These are phyloP conservation scores for Arion vulgaris DNA, from an alignment of 1,140 invertebrate genomes.

Conservation along the genomic window DNA sequence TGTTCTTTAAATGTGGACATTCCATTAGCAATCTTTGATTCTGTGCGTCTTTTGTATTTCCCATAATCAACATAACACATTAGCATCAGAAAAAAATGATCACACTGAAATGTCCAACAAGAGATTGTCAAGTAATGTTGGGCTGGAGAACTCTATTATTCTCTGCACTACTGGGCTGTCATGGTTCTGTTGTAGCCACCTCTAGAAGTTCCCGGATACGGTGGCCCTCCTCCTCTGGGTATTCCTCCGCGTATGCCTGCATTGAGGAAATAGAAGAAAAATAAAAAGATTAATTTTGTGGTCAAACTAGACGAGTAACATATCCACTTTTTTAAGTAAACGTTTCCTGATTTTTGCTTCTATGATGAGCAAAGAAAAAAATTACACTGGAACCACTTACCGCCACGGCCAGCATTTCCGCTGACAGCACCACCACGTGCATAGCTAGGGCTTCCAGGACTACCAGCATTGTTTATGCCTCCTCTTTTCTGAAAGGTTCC, in stretches of 20 bases:
- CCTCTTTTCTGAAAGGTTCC: slow-evolving; percentile 51
- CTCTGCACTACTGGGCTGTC: slow-evolving; percentile 17
- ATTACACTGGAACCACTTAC: background rate
- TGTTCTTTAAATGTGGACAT: too few species aligned
- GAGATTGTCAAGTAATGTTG: background rate
- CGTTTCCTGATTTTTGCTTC: too few species aligned
- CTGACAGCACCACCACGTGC: slow-evolving; percentile 40
- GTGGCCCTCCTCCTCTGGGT: slow-evolving; percentile 8
- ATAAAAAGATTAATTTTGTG: too few species aligned
- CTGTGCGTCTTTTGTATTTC: background rate
- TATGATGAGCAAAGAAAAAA: too few species aligned
- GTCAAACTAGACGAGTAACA: too few species aligned
- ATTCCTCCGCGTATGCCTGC: slow-evolving; percentile 39
- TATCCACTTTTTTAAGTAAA: too few species aligned
- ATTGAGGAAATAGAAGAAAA: background rate
- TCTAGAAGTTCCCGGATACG: background rate
- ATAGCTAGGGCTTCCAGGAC: slow-evolving; percentile 37
- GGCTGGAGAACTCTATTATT: background rate
- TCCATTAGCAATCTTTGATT: background rate
- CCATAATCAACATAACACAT: background rate
- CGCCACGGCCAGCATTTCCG: slow-evolving; percentile 12
- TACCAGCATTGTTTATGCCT: slow-evolving; percentile 28
- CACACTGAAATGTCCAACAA: background rate
- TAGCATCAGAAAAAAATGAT: background rate
- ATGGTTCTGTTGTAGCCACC: slow-evolving; percentile 6